Conservation (phyloP, 53 echinoderm and acorn worm species). For the Paracentrotus lividus region DNA sequence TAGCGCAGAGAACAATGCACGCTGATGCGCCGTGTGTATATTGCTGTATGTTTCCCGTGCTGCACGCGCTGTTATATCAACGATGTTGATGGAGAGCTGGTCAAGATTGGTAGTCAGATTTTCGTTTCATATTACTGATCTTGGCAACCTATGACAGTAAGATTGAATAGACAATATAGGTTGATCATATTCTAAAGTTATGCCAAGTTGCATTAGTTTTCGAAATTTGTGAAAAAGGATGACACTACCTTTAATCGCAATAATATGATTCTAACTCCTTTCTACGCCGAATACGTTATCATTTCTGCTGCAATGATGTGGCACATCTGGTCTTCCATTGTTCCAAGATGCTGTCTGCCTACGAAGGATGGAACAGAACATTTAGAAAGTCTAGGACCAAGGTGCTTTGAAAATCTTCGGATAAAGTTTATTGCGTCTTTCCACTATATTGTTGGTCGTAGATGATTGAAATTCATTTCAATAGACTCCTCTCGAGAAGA, state of each 20-base stretch:
- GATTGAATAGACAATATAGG: no score
- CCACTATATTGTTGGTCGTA: background rate
- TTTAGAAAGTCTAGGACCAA: background rate
- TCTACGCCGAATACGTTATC: constrained; percentile 12
- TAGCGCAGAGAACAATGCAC: no score
- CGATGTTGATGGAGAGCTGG: no score
- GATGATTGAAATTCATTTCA: background rate
- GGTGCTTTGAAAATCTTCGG: background rate
- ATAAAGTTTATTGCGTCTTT: background rate
- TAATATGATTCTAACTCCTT: background rate
- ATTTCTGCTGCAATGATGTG: constrained; percentile 10
- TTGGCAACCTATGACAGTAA: no score
- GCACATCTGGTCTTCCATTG: constrained; percentile 37
- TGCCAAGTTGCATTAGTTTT: no score
- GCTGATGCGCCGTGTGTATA: no score
- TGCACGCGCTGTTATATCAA: no score
- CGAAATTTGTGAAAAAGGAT: no score
- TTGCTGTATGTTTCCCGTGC: no score
- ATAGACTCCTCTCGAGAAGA: background rate
- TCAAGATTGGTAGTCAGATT: no score
- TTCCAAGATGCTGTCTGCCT: background rate
- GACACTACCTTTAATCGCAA: background rate
- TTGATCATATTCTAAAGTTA: no score
- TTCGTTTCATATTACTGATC: no score
- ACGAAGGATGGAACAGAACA: background rate